Evolutionary conservation across 2,888 invertebrate genomes (phyloP), one percentile per base, ranked within the genome.

Genomic region (Margaritifera margaritifera): DNA sequence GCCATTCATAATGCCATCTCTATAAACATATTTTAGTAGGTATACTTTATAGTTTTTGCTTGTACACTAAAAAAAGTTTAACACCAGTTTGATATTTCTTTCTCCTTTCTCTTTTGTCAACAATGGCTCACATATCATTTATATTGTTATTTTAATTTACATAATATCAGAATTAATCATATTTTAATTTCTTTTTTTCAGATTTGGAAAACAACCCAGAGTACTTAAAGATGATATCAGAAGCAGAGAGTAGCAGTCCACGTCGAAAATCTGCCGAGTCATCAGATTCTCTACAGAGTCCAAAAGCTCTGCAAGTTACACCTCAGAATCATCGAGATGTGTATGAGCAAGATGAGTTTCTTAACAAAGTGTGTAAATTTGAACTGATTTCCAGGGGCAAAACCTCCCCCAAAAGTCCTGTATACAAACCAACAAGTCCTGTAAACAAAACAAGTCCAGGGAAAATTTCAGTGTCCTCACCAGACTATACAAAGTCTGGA

Each of bases 281-380:
- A 19, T 64, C 67, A 18, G 64, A 62, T 52, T 52, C 27, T 60
- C 66, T 19, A 54, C 68, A 68, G 54, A 31, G 60, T 55, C 70
- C 69, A 54, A 71, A 64, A 55, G 53, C 51, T 58, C 68, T n/a
- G 61, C 64, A 42, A 42, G 42, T 42, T 42, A 42, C 42, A 42
- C 31, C 50, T 42, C 72, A 73, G 18, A 71, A 24, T 57, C 74
- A 73, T 60, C 72, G 78, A 56, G 84, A 83, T 75, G 75, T 77
- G 18, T 73, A 82, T 55, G 93, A 93, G 81, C 91, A 92, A 73
- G 88, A 88, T 65, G 92, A 93, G 73, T 93, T 92, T 79, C 93
- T 94, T 53, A 93, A 94, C 60, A 95, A 95, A 91, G 93, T 95
- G 2, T 94, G 94, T 0, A 94, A 94, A 88, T 95, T 95, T 89